Conservation (phyloP, 2,113 vertebrate species). For the Asarcornis scutulata region DNA sequence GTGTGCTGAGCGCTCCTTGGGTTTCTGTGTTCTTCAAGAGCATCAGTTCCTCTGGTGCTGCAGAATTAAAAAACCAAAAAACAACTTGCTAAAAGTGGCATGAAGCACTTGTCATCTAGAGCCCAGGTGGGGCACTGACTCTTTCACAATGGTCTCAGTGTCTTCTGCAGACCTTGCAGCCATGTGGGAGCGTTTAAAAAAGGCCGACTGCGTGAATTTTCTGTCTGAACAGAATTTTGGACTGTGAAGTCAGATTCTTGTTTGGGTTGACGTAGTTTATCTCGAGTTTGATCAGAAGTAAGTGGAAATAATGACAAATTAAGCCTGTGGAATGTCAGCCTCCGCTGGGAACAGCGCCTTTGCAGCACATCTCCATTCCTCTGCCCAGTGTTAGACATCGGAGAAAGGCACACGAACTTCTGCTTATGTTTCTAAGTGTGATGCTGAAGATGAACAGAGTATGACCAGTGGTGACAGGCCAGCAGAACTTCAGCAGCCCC, state of each 20-base stretch:
- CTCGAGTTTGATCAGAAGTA: neutral
- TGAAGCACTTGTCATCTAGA: neutral
- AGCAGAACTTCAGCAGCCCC: neutral
- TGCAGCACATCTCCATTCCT: neutral
- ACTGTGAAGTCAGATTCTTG: neutral
- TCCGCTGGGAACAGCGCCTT: neutral
- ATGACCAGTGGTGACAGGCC: neutral
- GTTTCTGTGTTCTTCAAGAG: neutral
- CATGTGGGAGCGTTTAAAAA: neutral
- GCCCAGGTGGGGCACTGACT: fast-evolving
- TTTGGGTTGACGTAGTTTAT: neutral
- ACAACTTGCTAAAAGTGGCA: neutral
- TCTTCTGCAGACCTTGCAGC: neutral
- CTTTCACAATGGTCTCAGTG: neutral
- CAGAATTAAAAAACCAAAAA: neutral
- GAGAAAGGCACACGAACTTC: neutral
- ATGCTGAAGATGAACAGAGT: neutral
- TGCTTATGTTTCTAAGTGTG: neutral
- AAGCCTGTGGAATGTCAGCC: neutral
- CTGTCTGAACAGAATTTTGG: neutral
- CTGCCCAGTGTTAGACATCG: neutral
- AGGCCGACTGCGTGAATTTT: neutral
- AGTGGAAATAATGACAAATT: neutral
- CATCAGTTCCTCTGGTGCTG: neutral
- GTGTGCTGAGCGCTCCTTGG: neutral